phyloP scores from a whole-genome alignment of 2,888 invertebrate species.

The Cryptus viduatorius region DNA sequence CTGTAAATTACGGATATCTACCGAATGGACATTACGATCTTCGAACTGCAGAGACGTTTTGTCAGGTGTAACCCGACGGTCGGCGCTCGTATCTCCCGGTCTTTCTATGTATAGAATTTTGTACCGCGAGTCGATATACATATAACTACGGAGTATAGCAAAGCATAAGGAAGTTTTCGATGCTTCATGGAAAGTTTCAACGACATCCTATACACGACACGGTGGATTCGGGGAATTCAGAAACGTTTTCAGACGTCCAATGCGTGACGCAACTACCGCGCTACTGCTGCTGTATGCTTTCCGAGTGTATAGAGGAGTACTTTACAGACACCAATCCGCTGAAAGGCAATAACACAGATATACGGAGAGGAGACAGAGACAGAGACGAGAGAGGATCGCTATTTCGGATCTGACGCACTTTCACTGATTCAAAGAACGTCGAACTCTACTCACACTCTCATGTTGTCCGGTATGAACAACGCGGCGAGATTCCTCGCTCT shows the following conservation, averaged over 20 bases:
- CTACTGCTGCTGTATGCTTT: not conserved
- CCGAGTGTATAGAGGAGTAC: constrained; percentile 24
- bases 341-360: constrained; percentile 31
- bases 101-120: constrained; percentile 32
- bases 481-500: constrained; percentile 95
- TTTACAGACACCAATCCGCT: constrained; percentile 18
- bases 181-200: constrained; percentile 46
- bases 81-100: not conserved
- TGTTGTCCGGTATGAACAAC: constrained; percentile 93
- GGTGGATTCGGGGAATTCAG: constrained; percentile 42
- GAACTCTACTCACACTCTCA: constrained; percentile 93
- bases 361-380: constrained; percentile 32
- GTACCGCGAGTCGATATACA: not conserved
- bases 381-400: constrained; percentile 50
- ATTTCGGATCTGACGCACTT: constrained; percentile 67
- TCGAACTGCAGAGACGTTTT: constrained; percentile 14
- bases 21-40: not conserved
- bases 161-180: constrained; percentile 17
- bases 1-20: not conserved
- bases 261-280: constrained; percentile 46
- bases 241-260: constrained; percentile 33
- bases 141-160: not conserved
- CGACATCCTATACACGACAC: constrained; percentile 12
- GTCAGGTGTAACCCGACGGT: not conserved
- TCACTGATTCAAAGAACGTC: constrained; percentile 62